Conservation (phyloP, 2,888 invertebrate genomes). For the Marasmarcha lunaedactyla region DNA sequence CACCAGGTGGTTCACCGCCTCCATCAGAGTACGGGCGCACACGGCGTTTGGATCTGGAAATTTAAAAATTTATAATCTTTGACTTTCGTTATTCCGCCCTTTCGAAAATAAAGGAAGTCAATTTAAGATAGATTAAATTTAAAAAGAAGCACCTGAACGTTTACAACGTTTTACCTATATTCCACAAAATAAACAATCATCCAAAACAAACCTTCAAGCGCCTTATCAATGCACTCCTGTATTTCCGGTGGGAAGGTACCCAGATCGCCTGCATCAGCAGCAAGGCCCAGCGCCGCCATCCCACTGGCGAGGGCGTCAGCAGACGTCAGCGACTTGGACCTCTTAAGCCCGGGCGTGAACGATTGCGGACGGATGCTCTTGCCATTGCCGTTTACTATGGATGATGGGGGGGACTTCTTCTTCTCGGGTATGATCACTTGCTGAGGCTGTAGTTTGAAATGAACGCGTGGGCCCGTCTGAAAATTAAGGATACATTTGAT, state of each 20-base stretch:
- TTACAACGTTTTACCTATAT: too few relatives aligned
- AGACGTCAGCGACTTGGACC: slow-evolving; percentile 85
- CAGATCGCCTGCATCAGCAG: slow-evolving; percentile 80
- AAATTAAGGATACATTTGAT: too few relatives aligned
- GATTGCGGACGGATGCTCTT: slow-evolving; percentile 53
- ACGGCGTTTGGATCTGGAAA: slow-evolving; percentile 80
- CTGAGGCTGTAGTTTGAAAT: slow-evolving; percentile 68
- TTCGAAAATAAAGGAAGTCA: too few relatives aligned
- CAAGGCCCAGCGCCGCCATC: slow-evolving; percentile 75
- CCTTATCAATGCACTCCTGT: slow-evolving; percentile 79
- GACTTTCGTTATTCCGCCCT: not conserved
- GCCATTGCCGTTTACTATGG: slow-evolving; percentile 53
- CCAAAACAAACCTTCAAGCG: slow-evolving; percentile 73
- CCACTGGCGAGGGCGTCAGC: slow-evolving; percentile 78
- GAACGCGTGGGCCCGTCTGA: slow-evolving; percentile 67
- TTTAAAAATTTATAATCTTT: too few relatives aligned
- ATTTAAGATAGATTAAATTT: too few relatives aligned
- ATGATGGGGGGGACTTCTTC: slow-evolving; percentile 55
- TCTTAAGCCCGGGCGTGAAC: slow-evolving; percentile 72
- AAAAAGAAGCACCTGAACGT: too few relatives aligned
- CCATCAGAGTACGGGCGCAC: slow-evolving; percentile 78
- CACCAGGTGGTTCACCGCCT: slow-evolving; percentile 84
- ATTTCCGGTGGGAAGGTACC: slow-evolving; percentile 81
- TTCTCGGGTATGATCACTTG: slow-evolving; percentile 50
- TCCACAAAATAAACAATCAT: not conserved